Conservation (phyloP, 1,140 invertebrate genomes). For the Pogonognathellus flavescens region DNA sequence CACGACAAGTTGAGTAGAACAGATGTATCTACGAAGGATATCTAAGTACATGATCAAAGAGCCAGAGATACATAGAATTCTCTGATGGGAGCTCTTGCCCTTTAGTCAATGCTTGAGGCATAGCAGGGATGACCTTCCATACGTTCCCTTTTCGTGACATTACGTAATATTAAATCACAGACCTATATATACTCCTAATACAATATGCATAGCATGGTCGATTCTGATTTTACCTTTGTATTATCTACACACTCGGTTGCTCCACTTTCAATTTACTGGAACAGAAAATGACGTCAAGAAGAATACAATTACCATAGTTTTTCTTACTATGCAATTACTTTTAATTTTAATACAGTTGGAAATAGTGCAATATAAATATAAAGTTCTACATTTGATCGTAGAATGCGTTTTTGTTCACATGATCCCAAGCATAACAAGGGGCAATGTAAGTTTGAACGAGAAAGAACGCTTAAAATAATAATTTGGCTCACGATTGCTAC, state of each 20-base stretch:
- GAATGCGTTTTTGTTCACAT: constrained; percentile 16
- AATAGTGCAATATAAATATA: constrained; percentile 14
- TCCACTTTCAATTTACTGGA: not conserved
- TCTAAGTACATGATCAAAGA: not conserved
- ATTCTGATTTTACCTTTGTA: not conserved
- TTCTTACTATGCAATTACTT: too few relatives aligned
- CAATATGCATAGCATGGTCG: not conserved
- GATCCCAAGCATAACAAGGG: not conserved
- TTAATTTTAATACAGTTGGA: constrained; percentile 3
- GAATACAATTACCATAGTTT: not conserved
- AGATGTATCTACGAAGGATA: not conserved
- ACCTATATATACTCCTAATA: not conserved
- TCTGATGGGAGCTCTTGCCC: constrained; percentile 7
- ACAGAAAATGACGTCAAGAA: not conserved
- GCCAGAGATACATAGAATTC: constrained; percentile 13
- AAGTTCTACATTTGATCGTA: constrained; percentile 28
- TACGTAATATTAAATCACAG: not conserved
- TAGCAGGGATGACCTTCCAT: constrained; percentile 47
- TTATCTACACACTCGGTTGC: not conserved
- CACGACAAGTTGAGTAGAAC: not conserved
- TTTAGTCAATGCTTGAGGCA: constrained; percentile 30
- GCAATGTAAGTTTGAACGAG: constrained; percentile 48
- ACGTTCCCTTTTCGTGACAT: constrained; percentile 11
- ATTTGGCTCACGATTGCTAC: constrained; percentile 24
- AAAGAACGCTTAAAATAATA: constrained; percentile 48